phyloP scores from a whole-genome alignment of 30 jellyfish, hydroid and myxozoan species.

The Hydractinia echinata region DNA sequence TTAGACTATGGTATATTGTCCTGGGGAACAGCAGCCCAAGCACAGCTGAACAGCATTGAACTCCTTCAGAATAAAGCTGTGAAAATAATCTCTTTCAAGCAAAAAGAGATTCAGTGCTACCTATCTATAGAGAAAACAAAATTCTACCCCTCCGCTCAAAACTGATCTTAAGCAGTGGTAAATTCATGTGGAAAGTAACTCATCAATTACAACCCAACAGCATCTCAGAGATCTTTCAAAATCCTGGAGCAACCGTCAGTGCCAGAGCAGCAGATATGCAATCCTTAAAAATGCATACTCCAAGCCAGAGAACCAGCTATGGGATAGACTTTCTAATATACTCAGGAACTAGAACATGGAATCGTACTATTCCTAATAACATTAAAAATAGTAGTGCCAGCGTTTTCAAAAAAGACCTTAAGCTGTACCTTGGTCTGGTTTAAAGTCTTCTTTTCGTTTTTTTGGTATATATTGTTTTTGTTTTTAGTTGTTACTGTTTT shows the following conservation, averaged over 20 bases:
- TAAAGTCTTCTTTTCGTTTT: too few relatives aligned
- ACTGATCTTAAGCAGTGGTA: background rate
- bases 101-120: background rate
- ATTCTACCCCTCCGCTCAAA: background rate
- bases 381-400: slow-evolving; percentile 2
- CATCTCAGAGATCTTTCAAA: background rate
- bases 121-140: background rate
- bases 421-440: too few relatives aligned
- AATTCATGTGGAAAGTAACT: background rate
- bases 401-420: background rate
- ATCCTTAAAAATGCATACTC: background rate
- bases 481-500: background rate
- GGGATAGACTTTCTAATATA: too few relatives aligned
- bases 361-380: background rate
- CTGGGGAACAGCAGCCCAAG: slow-evolving; percentile 14
- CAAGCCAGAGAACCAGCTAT: slow-evolving; percentile 5
- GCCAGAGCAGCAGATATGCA: background rate
- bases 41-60: background rate
- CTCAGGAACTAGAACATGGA: slow-evolving; percentile 6
- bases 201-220: background rate
- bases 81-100: slow-evolving; percentile 1
- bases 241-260: background rate
- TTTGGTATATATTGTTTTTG: background rate
- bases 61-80: slow-evolving; percentile 2
- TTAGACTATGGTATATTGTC: background rate